Evolutionary conservation across 2,888 invertebrate species (phyloP).

Genomic region (Agrotis exclamationis): DNA sequence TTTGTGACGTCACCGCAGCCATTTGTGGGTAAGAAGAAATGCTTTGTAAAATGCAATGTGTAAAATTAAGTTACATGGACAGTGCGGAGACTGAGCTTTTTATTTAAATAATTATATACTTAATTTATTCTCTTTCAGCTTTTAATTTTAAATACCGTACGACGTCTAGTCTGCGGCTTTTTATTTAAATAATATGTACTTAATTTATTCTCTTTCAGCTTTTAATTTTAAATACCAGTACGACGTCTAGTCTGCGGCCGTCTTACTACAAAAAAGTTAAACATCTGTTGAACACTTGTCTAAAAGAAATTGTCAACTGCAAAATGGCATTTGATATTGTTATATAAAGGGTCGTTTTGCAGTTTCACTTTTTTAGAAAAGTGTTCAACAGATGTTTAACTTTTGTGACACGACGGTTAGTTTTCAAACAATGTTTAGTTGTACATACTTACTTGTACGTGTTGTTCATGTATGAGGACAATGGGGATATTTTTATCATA

Average conservation of each 20-base stretch:
- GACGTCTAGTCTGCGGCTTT: not conserved
- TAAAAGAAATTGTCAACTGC: no score
- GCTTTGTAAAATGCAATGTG: constrained; percentile 6
- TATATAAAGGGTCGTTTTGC: no score
- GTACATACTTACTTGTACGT: no score
- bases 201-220: not conserved
- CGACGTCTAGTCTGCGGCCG: not conserved
- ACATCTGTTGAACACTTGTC: no score
- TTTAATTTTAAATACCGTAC: not conserved
- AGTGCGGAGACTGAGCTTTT: not conserved
- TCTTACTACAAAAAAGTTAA: no score
- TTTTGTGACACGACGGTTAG: no score
- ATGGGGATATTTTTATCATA: no score
- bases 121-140: not conserved
- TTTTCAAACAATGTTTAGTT: no score
- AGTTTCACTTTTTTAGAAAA: no score
- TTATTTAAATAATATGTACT: constrained; percentile 3
- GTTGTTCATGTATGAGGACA: no score
- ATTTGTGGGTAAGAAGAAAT: constrained; percentile 16
- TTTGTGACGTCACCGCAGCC: constrained; percentile 17
- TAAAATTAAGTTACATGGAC: constrained; percentile 9
- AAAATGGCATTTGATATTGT: no score
- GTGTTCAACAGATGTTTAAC: no score
- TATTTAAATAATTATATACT: constrained; percentile 1
- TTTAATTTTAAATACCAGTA: not conserved